These are phyloP conservation scores for Cerastis leucographa DNA, from an alignment of 2,888 invertebrate species.

Conservation along the genomic window DNA sequence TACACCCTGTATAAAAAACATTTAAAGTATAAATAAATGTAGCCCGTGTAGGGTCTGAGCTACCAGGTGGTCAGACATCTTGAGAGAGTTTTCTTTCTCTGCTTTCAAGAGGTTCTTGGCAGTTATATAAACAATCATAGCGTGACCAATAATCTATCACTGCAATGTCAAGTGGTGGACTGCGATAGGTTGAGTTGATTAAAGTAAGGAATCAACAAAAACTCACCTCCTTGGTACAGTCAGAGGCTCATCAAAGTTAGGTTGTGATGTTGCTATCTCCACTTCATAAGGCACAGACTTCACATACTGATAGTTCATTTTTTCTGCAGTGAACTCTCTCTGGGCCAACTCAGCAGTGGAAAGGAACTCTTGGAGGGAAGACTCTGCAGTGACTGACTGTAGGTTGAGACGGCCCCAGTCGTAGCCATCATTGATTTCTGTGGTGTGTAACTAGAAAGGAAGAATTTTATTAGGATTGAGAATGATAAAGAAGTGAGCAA, in stretches of 20 bases:
- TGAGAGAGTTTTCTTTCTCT: too few species aligned
- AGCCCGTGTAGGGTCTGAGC: too few species aligned
- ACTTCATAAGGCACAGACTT: constrained; percentile 84
- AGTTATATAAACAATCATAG: too few species aligned
- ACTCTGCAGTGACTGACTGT: constrained; percentile 98
- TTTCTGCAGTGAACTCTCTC: constrained; percentile 98
- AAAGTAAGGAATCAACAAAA: neutral
- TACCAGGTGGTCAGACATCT: too few species aligned
- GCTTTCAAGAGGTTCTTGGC: too few species aligned
- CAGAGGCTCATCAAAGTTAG: constrained; percentile 86
- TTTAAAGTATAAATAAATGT: too few species aligned
- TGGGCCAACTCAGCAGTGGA: constrained; percentile 98
- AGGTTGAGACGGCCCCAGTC: constrained; percentile 97
- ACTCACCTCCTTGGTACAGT: constrained; percentile 94
- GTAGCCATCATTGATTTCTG: constrained; percentile 97
- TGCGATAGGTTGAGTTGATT: too few species aligned
- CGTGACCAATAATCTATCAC: too few species aligned
- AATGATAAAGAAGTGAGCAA: neutral
- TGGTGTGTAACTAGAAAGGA: constrained; percentile 93
- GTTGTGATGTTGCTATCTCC: constrained; percentile 83
- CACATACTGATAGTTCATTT: constrained; percentile 93
- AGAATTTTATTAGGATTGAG: neutral
- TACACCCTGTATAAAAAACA: too few species aligned
- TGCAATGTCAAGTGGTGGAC: too few species aligned
- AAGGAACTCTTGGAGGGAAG: constrained; percentile 98